A percentile compares a stretch with the other conserved stretches of the same genome.
Conservation (phyloP, 2,113 vertebrate species). For the Rhinopithecus roxellana region DNA sequence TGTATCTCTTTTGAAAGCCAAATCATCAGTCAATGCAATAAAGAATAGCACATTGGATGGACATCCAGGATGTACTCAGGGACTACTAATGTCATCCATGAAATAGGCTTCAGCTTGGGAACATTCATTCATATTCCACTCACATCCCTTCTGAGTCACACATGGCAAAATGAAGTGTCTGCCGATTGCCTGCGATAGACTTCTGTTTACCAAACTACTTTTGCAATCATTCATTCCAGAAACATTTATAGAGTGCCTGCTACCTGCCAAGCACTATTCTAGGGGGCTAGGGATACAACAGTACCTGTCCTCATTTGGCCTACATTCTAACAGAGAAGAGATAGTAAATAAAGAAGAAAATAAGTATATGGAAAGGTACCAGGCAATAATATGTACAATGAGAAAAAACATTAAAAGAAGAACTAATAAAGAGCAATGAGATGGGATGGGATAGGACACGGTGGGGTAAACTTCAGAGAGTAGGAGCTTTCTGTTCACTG, state of each 20-base stretch:
- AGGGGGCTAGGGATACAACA: rapidly evolving
- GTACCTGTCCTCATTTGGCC: background rate
- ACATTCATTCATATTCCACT: background rate
- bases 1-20: background rate
- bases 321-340: background rate
- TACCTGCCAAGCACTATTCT: background rate
- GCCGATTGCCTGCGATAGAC: background rate
- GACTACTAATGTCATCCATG: background rate
- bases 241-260: background rate
- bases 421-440: background rate
- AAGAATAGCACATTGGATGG: background rate
- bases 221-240: background rate
- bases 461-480: background rate
- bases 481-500: background rate
- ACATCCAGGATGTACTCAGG: background rate
- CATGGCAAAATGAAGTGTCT: background rate
- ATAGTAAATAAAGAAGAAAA: background rate
- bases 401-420: background rate
- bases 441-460: background rate
- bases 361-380: background rate
- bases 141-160: background rate
- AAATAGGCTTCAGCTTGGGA: background rate
- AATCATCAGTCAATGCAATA: background rate
- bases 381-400: background rate
- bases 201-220: background rate